These are phyloP conservation scores for Calyptommatus sinebrachiatus DNA, from an alignment of 2,113 vertebrate species.

Conservation along the genomic window DNA sequence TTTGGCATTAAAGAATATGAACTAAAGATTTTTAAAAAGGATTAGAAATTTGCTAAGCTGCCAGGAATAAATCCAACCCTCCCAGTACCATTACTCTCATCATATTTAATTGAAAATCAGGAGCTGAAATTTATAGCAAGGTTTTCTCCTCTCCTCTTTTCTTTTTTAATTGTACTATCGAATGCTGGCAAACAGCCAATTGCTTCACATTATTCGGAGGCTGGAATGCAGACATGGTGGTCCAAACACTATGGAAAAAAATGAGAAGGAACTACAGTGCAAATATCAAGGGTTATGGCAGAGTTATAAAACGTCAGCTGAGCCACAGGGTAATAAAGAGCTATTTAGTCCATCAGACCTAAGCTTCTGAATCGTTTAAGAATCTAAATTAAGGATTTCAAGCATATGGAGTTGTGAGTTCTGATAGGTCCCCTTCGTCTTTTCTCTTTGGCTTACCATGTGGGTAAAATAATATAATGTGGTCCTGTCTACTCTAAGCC, in stretches of 20 bases:
- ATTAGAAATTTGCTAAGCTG: neutral
- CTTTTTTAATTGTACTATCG: neutral
- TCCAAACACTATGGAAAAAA: constrained; percentile 3
- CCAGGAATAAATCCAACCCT: neutral
- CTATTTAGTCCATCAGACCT: too few relatives aligned
- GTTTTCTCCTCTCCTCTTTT: too few relatives aligned
- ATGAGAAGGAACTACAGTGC: neutral
- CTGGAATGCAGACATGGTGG: neutral
- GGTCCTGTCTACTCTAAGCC: too few relatives aligned
- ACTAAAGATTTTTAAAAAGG: neutral
- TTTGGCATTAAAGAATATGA: neutral
- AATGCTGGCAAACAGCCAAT: neutral
- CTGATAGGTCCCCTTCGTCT: neutral
- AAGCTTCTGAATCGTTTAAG: too few relatives aligned
- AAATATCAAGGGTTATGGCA: neutral
- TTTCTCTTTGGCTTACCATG: too few relatives aligned
- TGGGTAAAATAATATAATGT: too few relatives aligned
- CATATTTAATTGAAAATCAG: neutral
- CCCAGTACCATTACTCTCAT: neutral
- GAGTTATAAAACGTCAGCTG: too few relatives aligned
- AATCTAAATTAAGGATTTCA: too few relatives aligned
- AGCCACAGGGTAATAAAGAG: neutral
- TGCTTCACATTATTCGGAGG: neutral
- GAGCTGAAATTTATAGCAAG: neutral
- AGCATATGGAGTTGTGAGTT: too few relatives aligned